phyloP scores from a whole-genome alignment of 2,888 invertebrate species.

The Anoplius nigerrimus region DNA sequence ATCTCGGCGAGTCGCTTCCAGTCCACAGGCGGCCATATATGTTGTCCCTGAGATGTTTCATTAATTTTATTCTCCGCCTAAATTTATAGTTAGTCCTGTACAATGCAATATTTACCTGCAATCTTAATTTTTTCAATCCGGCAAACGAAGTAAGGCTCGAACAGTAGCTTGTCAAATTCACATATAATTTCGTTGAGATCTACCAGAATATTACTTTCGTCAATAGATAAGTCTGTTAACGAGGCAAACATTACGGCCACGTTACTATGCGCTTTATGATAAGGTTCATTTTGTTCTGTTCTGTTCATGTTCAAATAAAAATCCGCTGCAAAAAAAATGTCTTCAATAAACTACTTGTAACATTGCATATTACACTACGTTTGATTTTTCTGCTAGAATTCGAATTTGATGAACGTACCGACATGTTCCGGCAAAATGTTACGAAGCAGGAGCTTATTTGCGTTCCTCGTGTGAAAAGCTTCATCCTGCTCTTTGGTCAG shows the following conservation, averaged over 20 bases:
- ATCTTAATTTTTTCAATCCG: constrained; percentile 97
- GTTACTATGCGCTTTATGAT: constrained; percentile 90
- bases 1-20: constrained; percentile 84
- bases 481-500: constrained; percentile 88
- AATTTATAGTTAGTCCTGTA: background rate
- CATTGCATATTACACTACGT: background rate
- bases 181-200: constrained; percentile 92
- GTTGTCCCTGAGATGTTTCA: constrained; percentile 80
- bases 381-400: background rate
- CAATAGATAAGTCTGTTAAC: constrained; percentile 85
- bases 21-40: constrained; percentile 97
- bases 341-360: constrained; percentile 2
- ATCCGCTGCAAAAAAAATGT: constrained; percentile 80
- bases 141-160: constrained; percentile 78
- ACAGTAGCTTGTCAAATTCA: constrained; percentile 91
- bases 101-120: constrained; percentile 79
- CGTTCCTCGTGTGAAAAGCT: constrained; percentile 88
- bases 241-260: constrained; percentile 98
- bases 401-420: constrained; percentile 76
- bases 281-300: constrained; percentile 84
- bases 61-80: no score
- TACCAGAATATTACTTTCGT: constrained; percentile 80
- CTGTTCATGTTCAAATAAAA: constrained; percentile 85
- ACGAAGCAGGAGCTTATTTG: constrained; percentile 91
- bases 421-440: constrained; percentile 96